These are phyloP conservation scores for Lochmaea capreae DNA, from an alignment of 2,888 invertebrate species.

Conservation along the genomic window DNA sequence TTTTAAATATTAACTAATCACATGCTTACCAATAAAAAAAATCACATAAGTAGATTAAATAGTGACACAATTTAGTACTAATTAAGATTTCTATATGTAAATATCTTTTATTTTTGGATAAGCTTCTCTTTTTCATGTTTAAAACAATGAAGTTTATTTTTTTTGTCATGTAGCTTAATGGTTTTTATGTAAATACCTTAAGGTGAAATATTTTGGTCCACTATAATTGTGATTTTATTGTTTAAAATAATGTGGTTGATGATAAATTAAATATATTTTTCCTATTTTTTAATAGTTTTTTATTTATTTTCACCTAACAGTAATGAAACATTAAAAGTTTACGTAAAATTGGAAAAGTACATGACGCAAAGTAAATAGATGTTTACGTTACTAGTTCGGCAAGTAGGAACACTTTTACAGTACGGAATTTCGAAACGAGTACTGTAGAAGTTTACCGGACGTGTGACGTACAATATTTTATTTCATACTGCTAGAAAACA, in stretches of 20 bases:
- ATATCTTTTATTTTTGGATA: slow-evolving; percentile 27
- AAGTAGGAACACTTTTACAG: too few relatives aligned
- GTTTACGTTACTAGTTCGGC: too few relatives aligned
- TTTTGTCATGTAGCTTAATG: slow-evolving; percentile 22
- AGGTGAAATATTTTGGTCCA: slow-evolving; percentile 23
- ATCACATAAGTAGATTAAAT: slow-evolving; percentile 29
- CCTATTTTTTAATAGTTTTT: slow-evolving; percentile 16
- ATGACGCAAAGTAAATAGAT: too few relatives aligned
- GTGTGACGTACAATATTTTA: too few relatives aligned
- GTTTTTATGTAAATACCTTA: slow-evolving; percentile 27
- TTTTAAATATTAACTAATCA: slow-evolving; percentile 27
- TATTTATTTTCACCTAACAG: not conserved
- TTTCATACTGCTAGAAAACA: too few relatives aligned
- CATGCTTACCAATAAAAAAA: slow-evolving; percentile 29
- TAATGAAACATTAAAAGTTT: too few relatives aligned
- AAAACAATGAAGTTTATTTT: slow-evolving; percentile 21
- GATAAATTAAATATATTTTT: slow-evolving; percentile 30
- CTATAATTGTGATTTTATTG: slow-evolving; percentile 32
- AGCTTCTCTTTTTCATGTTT: slow-evolving; percentile 14
- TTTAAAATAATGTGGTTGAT: slow-evolving; percentile 18
- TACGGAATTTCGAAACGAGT: too few relatives aligned
- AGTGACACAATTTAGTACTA: slow-evolving; percentile 24
- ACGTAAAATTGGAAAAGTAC: too few relatives aligned
- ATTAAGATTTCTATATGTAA: slow-evolving; percentile 34
- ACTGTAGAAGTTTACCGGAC: too few relatives aligned